Evolutionary conservation across 2,888 invertebrate genomes (phyloP), one percentile per base, ranked within the genome.

Genomic region (Eulithis testata): DNA sequence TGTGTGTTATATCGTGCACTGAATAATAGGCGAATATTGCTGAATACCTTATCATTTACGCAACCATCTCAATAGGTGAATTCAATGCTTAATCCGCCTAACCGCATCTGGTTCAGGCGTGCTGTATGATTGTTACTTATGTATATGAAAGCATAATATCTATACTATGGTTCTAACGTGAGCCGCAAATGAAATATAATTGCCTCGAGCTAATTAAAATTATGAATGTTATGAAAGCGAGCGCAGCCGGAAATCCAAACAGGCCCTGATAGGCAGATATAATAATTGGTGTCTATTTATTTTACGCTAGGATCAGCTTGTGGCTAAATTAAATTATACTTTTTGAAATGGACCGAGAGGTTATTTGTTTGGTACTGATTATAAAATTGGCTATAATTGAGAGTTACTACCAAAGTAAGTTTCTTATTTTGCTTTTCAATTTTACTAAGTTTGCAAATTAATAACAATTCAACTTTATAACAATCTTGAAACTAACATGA

Each of bases 31-130:
- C 37, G 50, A 51, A 43, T 21, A 51, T 50, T 51, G 37, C 21
- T 43, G 44, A 52, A 80, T 76, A 73, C 74, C 76, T 79, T 81
- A 82, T 85, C 78, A 86, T 59, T 51, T 83, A 76, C 79, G 80
- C 73, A 54, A 78, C 74, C 72, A 80, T 85, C 86, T 84, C 74
- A 76, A 74, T 70, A 77, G 72, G 73, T 77, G 80, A 79, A 85
- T 82, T 82, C 78, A 77, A 79, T 77, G 78, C 79, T 81, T 76
- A 80, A 83, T 82, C 79, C 75, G 80, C 73, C 73, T 73, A 79
- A 89, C 89, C 89, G 78, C 88, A 89, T 75, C 88, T 89, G 89
- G 81, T 87, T 88, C 85, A 86, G 88, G 87, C 88, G 84, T 86
- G 83, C 80, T 81, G 86, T 82, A 83, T 80, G 58, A 54, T 59